Base-by-base conservation (phyloP, 2,113 vertebrate genomes). In the Centropus unirufus region DNA sequence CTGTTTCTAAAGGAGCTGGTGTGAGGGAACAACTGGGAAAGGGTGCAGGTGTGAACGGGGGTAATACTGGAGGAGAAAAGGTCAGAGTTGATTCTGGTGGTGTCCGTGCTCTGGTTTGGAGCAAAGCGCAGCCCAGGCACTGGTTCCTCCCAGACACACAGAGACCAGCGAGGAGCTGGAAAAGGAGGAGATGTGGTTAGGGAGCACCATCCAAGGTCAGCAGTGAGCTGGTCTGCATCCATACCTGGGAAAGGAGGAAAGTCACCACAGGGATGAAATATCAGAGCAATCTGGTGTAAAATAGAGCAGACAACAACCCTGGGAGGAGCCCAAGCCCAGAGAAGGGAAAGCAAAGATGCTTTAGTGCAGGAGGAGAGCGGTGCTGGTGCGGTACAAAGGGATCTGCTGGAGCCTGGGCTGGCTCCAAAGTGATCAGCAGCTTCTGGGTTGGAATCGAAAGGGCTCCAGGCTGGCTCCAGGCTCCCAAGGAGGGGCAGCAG, bases 81-180 rank as follows among this genome's bases (percentile, higher is more conserved):
- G 44, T 27, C 22, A 59, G 51, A 42, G 46, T 59, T 54, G 58
- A 34, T 76, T 63, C 58, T 24, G 34, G 58, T 40, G 0, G 0
- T 61, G 42, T n/a, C 23, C 24, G 8, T 1, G 82, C 18, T 61
- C 68, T 44, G 74, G 70, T 6, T 6, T 51, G 80, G 57, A 67
- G 47, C 36, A 36, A 61, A 58, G 62, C 22, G 8, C 2, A 5
- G 61, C 49, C 19, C 20, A 5, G 79, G 61, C 61, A 27, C 20
- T 0, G 6, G 30, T 2, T 20, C 59, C 69, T 66, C 57, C 36
- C 63, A 34, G 24, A 40, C 0, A 6, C 11, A 12, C 6, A 11
- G 63, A 44, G 46, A 22, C 2, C 18, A 63, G 52, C 3, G 2
- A 59, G 82, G 86, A 82, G 32, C 69, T 77, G 69, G 13, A 20